Evolutionary conservation across 2,888 invertebrate genomes (phyloP).

Genomic region (Epirrita christyi): DNA sequence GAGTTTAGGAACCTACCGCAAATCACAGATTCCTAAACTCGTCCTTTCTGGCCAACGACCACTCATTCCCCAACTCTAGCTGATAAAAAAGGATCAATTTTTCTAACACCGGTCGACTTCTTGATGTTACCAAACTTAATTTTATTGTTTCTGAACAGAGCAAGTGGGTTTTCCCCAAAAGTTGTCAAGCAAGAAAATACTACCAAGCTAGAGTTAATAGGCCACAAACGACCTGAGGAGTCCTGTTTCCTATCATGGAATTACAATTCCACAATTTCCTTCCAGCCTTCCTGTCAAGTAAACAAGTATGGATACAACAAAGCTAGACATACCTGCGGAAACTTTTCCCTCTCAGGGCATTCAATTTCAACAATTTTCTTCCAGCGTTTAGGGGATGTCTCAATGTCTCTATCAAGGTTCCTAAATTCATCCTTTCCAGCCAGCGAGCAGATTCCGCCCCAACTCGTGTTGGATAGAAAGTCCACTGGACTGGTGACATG

Average conservation of each 20-base stretch:
- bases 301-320: no score
- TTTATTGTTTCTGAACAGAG: no score
- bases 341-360: slow-evolving; percentile 97
- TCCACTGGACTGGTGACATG: slow-evolving; percentile 98
- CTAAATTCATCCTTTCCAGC: slow-evolving; percentile 96
- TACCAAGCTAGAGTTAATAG: no score
- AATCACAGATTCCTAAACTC: slow-evolving; percentile 93
- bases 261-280: no score
- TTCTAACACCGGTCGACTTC: no score
- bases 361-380: slow-evolving; percentile 98
- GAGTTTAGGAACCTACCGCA: slow-evolving; percentile 27
- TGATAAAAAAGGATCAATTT: no score
- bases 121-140: no score
- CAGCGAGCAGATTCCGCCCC: slow-evolving; percentile 97
- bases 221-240: no score
- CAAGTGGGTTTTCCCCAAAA: no score
- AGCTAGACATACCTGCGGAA: slow-evolving; percentile 88
- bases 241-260: no score
- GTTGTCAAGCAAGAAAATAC: no score
- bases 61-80: neutral
- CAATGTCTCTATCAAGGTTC: slow-evolving; percentile 97
- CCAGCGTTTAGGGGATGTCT: slow-evolving; percentile 98
- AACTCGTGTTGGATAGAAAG: slow-evolving; percentile 95
- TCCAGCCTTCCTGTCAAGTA: no score
- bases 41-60: slow-evolving; percentile 86